A percentile compares a stretch with the other conserved stretches of the same genome.
phyloP scores from a whole-genome alignment of 2,888 invertebrate genomes.

The Mesorhabditis belari region DNA sequence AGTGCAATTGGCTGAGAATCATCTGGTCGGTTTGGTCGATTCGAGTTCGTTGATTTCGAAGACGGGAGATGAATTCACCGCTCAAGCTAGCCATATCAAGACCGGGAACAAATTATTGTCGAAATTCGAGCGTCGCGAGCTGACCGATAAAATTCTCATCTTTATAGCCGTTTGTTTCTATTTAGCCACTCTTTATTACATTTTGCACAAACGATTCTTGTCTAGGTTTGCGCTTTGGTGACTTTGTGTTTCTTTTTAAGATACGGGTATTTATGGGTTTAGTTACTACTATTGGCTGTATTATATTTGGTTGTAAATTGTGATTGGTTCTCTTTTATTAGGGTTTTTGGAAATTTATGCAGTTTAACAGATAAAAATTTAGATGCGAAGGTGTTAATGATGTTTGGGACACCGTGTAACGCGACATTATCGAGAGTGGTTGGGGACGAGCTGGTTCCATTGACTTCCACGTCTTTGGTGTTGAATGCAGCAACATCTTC shows the following conservation, averaged over 20 bases:
- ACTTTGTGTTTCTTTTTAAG: background rate
- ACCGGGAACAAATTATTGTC: constrained; percentile 84
- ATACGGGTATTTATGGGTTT: background rate
- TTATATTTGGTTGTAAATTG: no score
- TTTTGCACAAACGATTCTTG: constrained; percentile 78
- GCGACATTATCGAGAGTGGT: no score
- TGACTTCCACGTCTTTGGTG: background rate
- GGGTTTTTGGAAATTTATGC: no score
- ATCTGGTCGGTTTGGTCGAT: background rate
- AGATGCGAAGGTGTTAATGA: no score
- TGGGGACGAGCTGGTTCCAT: background rate
- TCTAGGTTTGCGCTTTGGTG: constrained; percentile 25
- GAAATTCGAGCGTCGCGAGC: constrained; percentile 86
- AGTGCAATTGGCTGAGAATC: background rate
- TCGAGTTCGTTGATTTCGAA: background rate
- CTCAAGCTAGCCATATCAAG: constrained; percentile 53
- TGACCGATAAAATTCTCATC: constrained; percentile 85
- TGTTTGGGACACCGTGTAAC: no score
- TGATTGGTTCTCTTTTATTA: no score
- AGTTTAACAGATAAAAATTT: no score
- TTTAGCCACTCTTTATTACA: constrained; percentile 81
- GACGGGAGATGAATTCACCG: background rate
- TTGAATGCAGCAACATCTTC: background rate
- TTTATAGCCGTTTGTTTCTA: constrained; percentile 81
- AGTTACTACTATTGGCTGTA: background rate